These are phyloP conservation scores for Venustoraphidia nigricollis DNA, from an alignment of 2,888 invertebrate genomes.

Conservation along the genomic window DNA sequence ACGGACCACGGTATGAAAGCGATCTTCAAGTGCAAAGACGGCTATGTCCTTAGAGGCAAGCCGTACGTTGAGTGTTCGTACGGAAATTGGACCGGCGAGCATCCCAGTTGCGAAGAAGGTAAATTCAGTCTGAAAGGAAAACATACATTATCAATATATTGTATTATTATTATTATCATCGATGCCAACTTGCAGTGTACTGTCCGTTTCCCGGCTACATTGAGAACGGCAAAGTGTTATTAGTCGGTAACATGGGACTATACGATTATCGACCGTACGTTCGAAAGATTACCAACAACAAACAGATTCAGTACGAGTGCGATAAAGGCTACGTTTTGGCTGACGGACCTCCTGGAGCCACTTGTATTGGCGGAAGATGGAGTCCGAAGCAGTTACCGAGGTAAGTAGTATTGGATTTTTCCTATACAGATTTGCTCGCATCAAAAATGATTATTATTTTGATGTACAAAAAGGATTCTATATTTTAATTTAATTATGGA, in stretches of 20 bases:
- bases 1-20: constrained; percentile 96
- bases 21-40: constrained; percentile 84
- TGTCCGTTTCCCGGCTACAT: constrained; percentile 88
- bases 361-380: constrained; percentile 90
- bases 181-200: constrained; percentile 44
- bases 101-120: constrained; percentile 74
- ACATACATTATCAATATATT: too few relatives aligned
- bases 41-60: constrained; percentile 62
- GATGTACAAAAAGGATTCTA: too few relatives aligned
- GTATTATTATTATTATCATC: background rate
- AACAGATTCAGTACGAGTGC: constrained; percentile 93
- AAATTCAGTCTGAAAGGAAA: constrained; percentile 3
- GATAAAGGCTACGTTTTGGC: constrained; percentile 78
- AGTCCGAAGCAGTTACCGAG: constrained; percentile 75
- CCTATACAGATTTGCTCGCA: too few relatives aligned
- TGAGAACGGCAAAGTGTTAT: constrained; percentile 73
- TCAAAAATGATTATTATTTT: too few relatives aligned
- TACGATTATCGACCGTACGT: constrained; percentile 93
- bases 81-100: constrained; percentile 87
- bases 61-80: constrained; percentile 73
- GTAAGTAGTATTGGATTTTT: constrained; percentile 27
- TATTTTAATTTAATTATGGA: too few relatives aligned
- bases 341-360: constrained; percentile 83
- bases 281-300: constrained; percentile 75
- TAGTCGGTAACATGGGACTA: constrained; percentile 90